Conservation (phyloP, 23 tunicate genomes). For the Halocynthia roretzi region DNA sequence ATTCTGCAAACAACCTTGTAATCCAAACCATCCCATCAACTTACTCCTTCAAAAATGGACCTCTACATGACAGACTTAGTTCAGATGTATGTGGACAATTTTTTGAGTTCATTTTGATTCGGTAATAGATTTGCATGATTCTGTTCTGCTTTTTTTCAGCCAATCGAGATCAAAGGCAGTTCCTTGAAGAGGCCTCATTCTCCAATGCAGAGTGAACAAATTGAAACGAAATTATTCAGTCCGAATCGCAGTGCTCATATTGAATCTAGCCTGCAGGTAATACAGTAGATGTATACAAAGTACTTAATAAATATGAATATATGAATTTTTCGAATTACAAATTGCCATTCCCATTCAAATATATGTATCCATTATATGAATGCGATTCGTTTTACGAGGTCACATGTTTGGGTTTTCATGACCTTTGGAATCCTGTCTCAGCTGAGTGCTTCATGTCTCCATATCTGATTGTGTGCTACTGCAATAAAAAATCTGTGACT, state of each 20-base stretch:
- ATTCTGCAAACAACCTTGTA: slow-evolving; percentile 6
- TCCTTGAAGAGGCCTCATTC: slow-evolving; percentile 80
- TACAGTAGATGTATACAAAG: not conserved
- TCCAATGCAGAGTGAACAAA: slow-evolving; percentile 54
- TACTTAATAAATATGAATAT: not conserved
- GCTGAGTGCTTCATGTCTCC: too few relatives aligned
- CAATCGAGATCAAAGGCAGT: slow-evolving; percentile 53
- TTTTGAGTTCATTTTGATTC: slow-evolving; percentile 6
- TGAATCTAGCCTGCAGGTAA: slow-evolving; percentile 26
- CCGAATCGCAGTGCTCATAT: slow-evolving; percentile 52
- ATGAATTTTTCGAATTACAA: too few relatives aligned
- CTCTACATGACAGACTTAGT: too few relatives aligned
- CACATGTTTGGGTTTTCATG: too few relatives aligned
- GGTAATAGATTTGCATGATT: not conserved
- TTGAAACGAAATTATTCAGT: slow-evolving; percentile 63
- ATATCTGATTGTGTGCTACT: too few relatives aligned
- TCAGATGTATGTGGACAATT: not conserved
- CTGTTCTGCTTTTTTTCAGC: slow-evolving; percentile 28
- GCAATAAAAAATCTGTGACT: too few relatives aligned
- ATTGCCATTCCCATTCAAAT: too few relatives aligned
- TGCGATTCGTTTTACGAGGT: too few relatives aligned
- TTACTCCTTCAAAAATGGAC: slow-evolving; percentile 9
- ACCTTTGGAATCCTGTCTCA: too few relatives aligned
- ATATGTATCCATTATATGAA: too few relatives aligned
- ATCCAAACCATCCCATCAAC: slow-evolving; percentile 15